Conservation (phyloP, 2,797 vertebrate species). For the Triplophysa yarkandensis region DNA sequence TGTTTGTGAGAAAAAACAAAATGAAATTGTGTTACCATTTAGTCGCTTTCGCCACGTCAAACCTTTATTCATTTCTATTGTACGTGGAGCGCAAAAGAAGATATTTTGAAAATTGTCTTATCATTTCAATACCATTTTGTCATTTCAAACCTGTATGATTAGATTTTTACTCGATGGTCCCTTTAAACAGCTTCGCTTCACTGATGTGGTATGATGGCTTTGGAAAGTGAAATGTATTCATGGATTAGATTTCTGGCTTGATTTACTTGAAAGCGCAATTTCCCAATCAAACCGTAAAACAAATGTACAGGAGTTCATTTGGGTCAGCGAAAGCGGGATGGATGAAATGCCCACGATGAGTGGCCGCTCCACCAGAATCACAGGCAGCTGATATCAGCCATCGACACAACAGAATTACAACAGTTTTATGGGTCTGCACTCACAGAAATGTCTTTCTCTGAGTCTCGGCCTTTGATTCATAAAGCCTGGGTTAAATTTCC, state of each 20-base stretch:
- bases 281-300: constrained; percentile 66
- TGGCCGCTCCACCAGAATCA: constrained; percentile 69
- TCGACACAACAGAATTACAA: constrained; percentile 60
- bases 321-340: constrained; percentile 65
- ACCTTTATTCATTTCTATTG: too few relatives aligned
- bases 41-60: too few relatives aligned
- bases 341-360: constrained; percentile 69
- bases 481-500: constrained; percentile 67
- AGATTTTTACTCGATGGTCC: too few relatives aligned
- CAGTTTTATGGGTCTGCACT: constrained; percentile 74
- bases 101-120: too few relatives aligned
- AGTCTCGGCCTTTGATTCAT: constrained; percentile 65
- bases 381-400: constrained; percentile 73
- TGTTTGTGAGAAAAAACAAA: too few relatives aligned
- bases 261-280: constrained; percentile 8
- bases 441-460: constrained; percentile 54
- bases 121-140: too few relatives aligned
- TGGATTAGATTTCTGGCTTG: constrained; percentile 32
- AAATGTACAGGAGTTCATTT: constrained; percentile 67
- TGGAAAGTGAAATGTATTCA: not conserved
- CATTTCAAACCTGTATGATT: too few relatives aligned
- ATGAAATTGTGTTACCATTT: too few relatives aligned
- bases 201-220: not conserved
- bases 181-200: not conserved
- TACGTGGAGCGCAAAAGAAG: too few relatives aligned